Evolutionary conservation across 2,888 invertebrate genomes (phyloP), one percentile per base, ranked within the genome.

Genomic region (Acleris literana): DNA sequence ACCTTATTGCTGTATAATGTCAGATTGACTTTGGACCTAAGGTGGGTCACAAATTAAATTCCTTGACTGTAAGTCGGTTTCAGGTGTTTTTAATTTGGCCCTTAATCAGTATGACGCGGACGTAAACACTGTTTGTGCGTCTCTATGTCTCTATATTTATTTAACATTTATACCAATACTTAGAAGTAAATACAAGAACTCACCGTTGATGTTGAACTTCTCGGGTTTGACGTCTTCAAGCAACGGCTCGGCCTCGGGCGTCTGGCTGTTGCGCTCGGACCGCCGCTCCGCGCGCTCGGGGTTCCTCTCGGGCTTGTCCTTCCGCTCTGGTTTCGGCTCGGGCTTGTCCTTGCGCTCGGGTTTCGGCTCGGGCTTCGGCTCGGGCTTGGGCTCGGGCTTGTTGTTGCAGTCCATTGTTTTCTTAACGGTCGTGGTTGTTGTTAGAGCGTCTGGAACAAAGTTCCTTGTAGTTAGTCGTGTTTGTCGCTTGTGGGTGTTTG

Each of bases 341-440:
- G 63, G 70, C 59, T 74, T 73, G 11, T 70, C 66, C 33, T 33
- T 33, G 33, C 33, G 33, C 33, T 33, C 2, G 44, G 44, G n/a
- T n/a, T 65, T 70, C 13, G 68, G 44, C 13, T 63, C 62, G 55
- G 67, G 65, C 63, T 76, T 76, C 60, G 75, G 71, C 11, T 74
- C 65, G 1, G 60, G 17, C 9, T 70, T 71, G 56, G 69, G 72
- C 54, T 64, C 64, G 46, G 59, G 54, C 53, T 48, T 65, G 3
- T 13, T 43, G 59, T 71, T 70, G 29, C 29, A 51, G 25, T 72
- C 74, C 11, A 69, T 29, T 2, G 68, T 52, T 64, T 70, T 72
- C 53, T 74, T 76, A 13, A 78, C 71, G 20, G 84, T 80, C 25
- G 60, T 60, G 5, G 65, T 63, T n/a, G 62, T 46, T 51, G 65